Base-by-base conservation (phyloP, 30 jellyfish, hydroid and myxozoan genomes). In the Aurelia aurita region DNA sequence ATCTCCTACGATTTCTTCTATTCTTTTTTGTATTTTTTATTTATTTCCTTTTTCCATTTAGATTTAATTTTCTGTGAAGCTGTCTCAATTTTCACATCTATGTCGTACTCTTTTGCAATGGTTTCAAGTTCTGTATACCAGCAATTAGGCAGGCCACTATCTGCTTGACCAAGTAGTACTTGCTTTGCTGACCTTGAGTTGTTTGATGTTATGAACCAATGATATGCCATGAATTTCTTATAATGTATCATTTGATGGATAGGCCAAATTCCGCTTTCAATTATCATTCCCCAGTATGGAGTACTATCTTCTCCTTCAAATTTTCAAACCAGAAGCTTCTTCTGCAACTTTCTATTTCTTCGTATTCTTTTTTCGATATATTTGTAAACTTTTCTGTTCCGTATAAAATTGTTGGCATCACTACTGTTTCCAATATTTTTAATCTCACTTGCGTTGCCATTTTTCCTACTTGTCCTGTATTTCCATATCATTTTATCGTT, bases 261-360 rank as follows among this genome's bases (percentile, higher is more conserved):
- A 23, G 79, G 57, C 79, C 79, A 67, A 18, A 67, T 67, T 16
- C 79, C 79, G 23, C 55, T 67, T 67, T 67, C 79, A 28, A 61
- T 2, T 28, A 67, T 25, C 25, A 26, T 67, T 67, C 62, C 79
- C 79, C 79, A 67, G 26, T 67, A 67, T 34, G 79, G 79, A 16
- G 77, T 65, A 16, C 32, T 59, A 8, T 59, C 8, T 59, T 59
- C 72, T 16, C 21, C 77, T 65, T 65, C 77, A 23, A 65, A 29
- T 20, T 10, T 29, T 65, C 77, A 49, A 20, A 29, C 54, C 54
- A 65, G 21, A 23, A 65, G 54, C 49, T 29, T 23, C 53, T 65
- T 65, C n/a, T 65, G 77, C 27, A 12, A 11, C 27, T 65, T 65
- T 34, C 34, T 29, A 20, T 29, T 23, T 19, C 27, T 29, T 65